phyloP scores from a whole-genome alignment of 2,888 invertebrate genomes.

The Allacma fusca region DNA sequence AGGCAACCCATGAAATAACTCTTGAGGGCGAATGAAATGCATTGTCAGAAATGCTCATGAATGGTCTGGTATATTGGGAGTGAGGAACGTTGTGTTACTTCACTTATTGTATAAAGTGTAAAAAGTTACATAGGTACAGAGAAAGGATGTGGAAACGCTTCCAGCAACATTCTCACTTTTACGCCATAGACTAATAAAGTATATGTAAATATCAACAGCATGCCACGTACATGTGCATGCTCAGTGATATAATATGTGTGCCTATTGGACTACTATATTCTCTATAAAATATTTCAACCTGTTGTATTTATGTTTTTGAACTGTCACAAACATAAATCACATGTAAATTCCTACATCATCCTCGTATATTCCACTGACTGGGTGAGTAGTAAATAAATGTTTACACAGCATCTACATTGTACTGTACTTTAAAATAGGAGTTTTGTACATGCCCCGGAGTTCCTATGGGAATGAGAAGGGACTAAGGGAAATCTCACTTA shows the following conservation, averaged over 20 bases:
- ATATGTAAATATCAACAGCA: not conserved
- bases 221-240: not conserved
- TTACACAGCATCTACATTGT: too few relatives aligned
- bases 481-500: too few relatives aligned
- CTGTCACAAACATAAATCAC: constrained; percentile 9
- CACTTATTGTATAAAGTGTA: too few relatives aligned
- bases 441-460: too few relatives aligned
- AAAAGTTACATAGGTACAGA: not conserved
- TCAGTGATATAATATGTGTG: not conserved
- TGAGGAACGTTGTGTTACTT: too few relatives aligned
- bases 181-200: not conserved
- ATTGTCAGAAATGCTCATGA: too few relatives aligned
- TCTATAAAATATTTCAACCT: not conserved
- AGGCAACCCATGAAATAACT: too few relatives aligned
- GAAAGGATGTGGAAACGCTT: constrained; percentile 17
- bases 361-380: not conserved
- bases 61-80: too few relatives aligned
- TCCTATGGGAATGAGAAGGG: too few relatives aligned
- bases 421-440: too few relatives aligned
- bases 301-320: not conserved
- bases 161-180: constrained; percentile 19
- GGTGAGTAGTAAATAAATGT: not conserved
- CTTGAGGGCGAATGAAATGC: too few relatives aligned
- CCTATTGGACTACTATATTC: not conserved
- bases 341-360: constrained; percentile 1